Percentiles rank a stretch among this genome's conserved stretches.
Evolutionary conservation across 64 coral and sea anemone genomes (phyloP).

Genomic region (Pachyseris speciosa): DNA sequence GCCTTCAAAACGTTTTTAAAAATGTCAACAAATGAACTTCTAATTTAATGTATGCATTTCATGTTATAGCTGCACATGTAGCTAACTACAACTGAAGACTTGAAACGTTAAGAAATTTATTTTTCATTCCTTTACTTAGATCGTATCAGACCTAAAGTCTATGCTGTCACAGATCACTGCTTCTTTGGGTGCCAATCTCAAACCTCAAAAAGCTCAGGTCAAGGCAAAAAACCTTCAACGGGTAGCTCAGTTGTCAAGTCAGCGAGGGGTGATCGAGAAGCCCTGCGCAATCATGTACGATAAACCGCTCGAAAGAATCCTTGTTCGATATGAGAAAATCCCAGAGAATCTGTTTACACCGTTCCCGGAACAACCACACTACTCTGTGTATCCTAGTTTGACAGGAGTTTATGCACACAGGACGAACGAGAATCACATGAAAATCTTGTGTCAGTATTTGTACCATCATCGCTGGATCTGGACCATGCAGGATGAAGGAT

Average conservation of each 20-base stretch:
- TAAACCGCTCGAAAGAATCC: constrained; percentile 89
- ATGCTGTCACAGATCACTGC: constrained; percentile 61
- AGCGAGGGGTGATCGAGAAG: constrained; percentile 73
- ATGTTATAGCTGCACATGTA: not conserved
- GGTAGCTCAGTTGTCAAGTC: constrained; percentile 33
- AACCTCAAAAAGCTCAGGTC: constrained; percentile 31
- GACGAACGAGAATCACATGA: constrained; percentile 89
- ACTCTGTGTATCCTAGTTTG: constrained; percentile 67
- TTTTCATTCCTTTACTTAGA: not conserved
- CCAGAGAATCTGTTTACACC: constrained; percentile 71
- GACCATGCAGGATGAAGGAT: constrained; percentile 82
- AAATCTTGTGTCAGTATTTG: constrained; percentile 91
- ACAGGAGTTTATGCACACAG: constrained; percentile 79
- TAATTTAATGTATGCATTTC: too few relatives aligned
- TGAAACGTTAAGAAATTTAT: not conserved
- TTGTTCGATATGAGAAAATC: constrained; percentile 92
- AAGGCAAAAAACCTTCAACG: constrained; percentile 13
- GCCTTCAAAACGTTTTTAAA: too few relatives aligned
- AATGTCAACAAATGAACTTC: too few relatives aligned
- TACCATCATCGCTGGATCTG: constrained; percentile 98
- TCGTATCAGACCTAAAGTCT: constrained; percentile 11
- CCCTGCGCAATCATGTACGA: constrained; percentile 70
- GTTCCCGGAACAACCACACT: constrained; percentile 39
- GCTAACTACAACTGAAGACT: not conserved
- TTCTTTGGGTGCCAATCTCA: constrained; percentile 65